Base-by-base conservation (phyloP, 2,888 invertebrate species). In the Lordiphosa andalusiaca region DNA sequence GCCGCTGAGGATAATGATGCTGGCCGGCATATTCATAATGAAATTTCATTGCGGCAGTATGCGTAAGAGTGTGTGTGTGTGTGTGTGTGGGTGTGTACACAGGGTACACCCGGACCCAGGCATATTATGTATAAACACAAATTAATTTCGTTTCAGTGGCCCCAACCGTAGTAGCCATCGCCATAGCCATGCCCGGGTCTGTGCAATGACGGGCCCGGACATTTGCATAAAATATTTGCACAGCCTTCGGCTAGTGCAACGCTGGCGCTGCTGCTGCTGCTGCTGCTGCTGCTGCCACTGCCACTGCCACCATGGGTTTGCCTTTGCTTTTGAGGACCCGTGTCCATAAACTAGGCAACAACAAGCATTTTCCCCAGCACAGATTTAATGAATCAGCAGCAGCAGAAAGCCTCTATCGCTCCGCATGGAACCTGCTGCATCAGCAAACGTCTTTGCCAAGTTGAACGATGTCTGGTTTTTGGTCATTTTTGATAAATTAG, bases 181-280 rank as follows among this genome's bases (percentile, higher is more conserved):
- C 62, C 65, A 60, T 64, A 62, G 62, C 74, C 69, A 68, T 63
- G 71, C 73, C 73, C 73, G 69, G 70, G 57, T 70, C 71, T 71
- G 61, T 82, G 76, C 82, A 78, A 69, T 75, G 71, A 72, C 68
- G 60, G 73, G 65, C 63, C 70, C 62, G 68, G 77, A 77, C 85
- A 85, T 86, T 86, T 87, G 84, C 87, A 86, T 84, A 85, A 86
- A 86, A 87, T 86, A 87, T 86, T 87, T 87, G 81, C 84, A 71
- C 78, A 87, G 82, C 83, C 75, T 83, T 75, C 80, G 83, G 69
- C 68, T 78, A 72, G 78, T 73, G 73, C 77, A 77, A 65, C 67
- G 75, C 58, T 67, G 70, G 62, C 60, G 60, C 71, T 68, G 67
- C 65, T 70, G 58, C 65, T 50, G 69, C 48, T 62, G n/a, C n/a